Base-by-base conservation (phyloP, 2,113 vertebrate genomes). In the Raja brachyura region DNA sequence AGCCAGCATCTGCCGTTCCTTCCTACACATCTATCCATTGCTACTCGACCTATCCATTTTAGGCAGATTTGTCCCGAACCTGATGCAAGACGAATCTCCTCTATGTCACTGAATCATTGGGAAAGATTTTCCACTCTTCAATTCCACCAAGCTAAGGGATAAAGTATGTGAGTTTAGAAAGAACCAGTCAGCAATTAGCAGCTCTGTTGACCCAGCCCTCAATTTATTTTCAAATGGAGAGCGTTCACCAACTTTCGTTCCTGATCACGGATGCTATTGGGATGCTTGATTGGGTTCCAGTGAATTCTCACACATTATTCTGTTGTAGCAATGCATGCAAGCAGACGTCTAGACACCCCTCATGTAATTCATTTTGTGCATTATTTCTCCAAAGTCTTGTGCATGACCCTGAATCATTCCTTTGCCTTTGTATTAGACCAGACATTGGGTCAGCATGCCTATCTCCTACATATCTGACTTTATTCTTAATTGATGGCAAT, bases 381-480 rank as follows among this genome's bases (percentile, higher is more conserved):
- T 86, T 56, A 61, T 86, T 10, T 66, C 28, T 33, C 59, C 22
- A 13, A 33, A 33, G 16, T 66, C 66, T 31, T 66, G 31, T 90
- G 88, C 88, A 92, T 92, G 88, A 73, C 6, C 88, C 66, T 73
- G 33, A 92, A 92, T 70, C 88, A 92, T 90, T 22, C 16, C 18
- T 18, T 39, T 92, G 63, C 63, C 73, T 73, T 4, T 6, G 39
- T 70, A 25, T 73, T 66, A 54, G 66, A 92, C 66, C 66, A 63
- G 11, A n/a, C 54, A 14, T 13, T 61, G 25, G 8, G 54, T 85
- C 81, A 92, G 88, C 88, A 92, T 92, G 66, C 22, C 39, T 25
- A 73, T 39, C 70, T 48, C 48, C 0, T 92, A 16, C 22, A 73
- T 0, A 73, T 13, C 33, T 73, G 68, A 92, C 54, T 73, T 73